Evolutionary conservation across 2,113 vertebrate genomes (phyloP).

Genomic region (Sebastes fasciatus): DNA sequence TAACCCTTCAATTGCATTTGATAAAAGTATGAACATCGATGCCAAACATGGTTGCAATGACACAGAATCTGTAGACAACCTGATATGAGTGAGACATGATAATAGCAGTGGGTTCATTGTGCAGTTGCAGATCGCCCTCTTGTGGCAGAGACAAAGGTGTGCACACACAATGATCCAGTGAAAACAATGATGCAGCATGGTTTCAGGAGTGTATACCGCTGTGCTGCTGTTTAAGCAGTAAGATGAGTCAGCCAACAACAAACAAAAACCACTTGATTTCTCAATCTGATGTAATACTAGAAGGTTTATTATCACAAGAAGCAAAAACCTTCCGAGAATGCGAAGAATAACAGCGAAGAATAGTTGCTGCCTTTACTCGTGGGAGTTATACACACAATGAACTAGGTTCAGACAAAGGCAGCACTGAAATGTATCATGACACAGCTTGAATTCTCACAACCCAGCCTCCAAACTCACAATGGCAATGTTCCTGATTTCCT

Average conservation of each 20-base stretch:
- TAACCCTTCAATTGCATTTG: neutral
- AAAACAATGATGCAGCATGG: conserved; percentile 31
- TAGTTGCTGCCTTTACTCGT: conserved; percentile 18
- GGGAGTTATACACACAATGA: conserved; percentile 37
- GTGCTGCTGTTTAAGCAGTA: conserved; percentile 25
- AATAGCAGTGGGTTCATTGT: neutral
- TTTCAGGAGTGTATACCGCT: conserved; percentile 15
- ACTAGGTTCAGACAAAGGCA: conserved; percentile 48
- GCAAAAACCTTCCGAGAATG: conserved; percentile 34
- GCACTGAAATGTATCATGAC: conserved; percentile 16
- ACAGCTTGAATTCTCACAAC: conserved; percentile 45
- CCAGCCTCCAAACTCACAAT: conserved; percentile 1
- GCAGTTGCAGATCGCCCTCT: conserved; percentile 39
- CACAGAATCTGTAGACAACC: neutral
- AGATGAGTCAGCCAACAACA: conserved; percentile 28
- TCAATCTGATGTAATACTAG: conserved; percentile 24
- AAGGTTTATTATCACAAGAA: conserved; percentile 45
- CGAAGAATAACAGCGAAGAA: conserved; percentile 61
- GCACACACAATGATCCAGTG: neutral
- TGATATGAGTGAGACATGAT: neutral
- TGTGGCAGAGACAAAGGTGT: neutral
- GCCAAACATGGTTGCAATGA: neutral
- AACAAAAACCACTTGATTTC: conserved; percentile 21
- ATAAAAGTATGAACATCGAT: neutral
- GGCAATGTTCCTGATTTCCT: conserved; percentile 9